A percentile compares a stretch with the other conserved stretches of the same genome.
These are phyloP conservation scores for Erinaceus europaeus DNA, from an alignment of 2,113 vertebrate species.

Conservation along the genomic window DNA sequence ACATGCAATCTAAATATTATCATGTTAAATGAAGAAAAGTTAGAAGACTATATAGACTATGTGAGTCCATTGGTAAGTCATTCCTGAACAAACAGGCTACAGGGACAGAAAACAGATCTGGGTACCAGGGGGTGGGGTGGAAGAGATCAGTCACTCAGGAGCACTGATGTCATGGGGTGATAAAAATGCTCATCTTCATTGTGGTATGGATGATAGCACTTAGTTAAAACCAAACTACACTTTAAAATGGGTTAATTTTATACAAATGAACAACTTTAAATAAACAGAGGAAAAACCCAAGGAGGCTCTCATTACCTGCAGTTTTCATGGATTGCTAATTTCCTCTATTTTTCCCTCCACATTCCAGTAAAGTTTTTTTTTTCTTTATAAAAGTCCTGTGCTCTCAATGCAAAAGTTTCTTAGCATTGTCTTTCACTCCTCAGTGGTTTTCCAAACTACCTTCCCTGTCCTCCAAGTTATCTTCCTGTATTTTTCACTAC, in stretches of 20 bases:
- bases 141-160: neutral
- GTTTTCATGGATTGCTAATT: neutral
- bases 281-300: neutral
- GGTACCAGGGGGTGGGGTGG: too few species aligned
- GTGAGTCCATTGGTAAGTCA: neutral
- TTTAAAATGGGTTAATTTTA: neutral
- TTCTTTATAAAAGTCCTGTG: neutral
- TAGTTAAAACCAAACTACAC: neutral
- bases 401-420: neutral
- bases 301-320: neutral
- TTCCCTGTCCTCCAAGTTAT: neutral
- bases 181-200: neutral
- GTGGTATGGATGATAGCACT: neutral
- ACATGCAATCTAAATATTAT: neutral
- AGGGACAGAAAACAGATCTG: neutral
- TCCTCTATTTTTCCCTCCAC: neutral
- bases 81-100: neutral
- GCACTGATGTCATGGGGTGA: neutral
- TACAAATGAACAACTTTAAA: constrained; percentile 3
- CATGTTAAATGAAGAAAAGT: neutral
- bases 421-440: neutral
- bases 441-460: constrained; percentile 1
- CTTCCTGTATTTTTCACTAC: neutral
- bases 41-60: neutral
- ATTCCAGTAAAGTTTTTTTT: neutral